These are phyloP conservation scores for Papilio gigon DNA, from an alignment of 2,888 invertebrate species.

Conservation along the genomic window DNA sequence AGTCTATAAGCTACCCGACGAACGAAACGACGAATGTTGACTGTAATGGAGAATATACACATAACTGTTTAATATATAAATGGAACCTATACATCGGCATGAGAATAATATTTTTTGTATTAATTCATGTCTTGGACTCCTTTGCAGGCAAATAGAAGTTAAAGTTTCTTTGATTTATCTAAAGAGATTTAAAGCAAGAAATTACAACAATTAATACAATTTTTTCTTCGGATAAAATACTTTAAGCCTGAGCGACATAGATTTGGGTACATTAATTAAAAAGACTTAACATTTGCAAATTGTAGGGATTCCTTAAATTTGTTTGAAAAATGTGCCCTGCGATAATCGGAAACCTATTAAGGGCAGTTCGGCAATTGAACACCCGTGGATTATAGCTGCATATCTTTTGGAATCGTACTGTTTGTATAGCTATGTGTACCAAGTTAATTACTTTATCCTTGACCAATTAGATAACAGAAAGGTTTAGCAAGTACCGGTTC, in stretches of 20 bases:
- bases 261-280: neutral
- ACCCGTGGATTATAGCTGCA: constrained; percentile 7
- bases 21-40: too few relatives aligned
- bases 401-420: constrained; percentile 20
- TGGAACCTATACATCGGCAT: too few relatives aligned
- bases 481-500: constrained; percentile 22
- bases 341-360: constrained; percentile 20
- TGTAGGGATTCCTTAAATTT: neutral
- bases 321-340: neutral
- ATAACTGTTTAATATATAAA: neutral
- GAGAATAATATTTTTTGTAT: neutral
- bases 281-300: neutral
- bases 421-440: neutral
- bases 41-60: neutral
- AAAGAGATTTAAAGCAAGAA: neutral
- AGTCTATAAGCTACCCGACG: too few relatives aligned
- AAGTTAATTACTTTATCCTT: constrained; percentile 33
- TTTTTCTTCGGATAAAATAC: too few relatives aligned
- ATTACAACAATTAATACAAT: neutral
- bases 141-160: too few relatives aligned
- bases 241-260: too few relatives aligned
- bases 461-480: constrained; percentile 39
- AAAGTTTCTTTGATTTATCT: neutral
- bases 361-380: constrained; percentile 19
- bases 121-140: too few relatives aligned